A percentile compares a stretch with the other conserved stretches of the same genome.
Conservation (phyloP, 2,797 vertebrate genomes). For the Myripristis jacobus region DNA sequence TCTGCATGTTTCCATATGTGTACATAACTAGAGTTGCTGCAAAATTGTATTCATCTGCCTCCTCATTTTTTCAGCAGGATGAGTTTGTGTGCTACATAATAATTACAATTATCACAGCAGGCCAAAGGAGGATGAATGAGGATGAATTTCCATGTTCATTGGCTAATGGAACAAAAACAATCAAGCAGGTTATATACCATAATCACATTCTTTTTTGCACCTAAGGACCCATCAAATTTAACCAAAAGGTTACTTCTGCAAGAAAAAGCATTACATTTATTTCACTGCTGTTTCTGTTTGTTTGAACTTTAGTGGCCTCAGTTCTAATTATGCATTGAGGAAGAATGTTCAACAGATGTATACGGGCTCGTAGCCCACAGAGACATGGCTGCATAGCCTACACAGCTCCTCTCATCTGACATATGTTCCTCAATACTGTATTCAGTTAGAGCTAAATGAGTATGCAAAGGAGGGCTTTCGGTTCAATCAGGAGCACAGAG, state of each 20-base stretch:
- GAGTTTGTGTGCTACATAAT: not conserved
- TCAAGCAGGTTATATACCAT: slow-evolving; percentile 3
- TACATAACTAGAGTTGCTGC: not conserved
- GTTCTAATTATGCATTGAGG: slow-evolving; percentile 19
- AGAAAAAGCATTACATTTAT: slow-evolving; percentile 9
- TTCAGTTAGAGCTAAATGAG: slow-evolving; percentile 64
- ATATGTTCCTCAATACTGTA: slow-evolving; percentile 51
- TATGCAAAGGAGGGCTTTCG: slow-evolving; percentile 77
- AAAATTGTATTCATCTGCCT: not conserved
- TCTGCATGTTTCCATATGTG: not conserved
- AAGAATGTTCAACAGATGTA: slow-evolving; percentile 27
- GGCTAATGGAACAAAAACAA: not conserved
- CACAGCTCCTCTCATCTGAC: slow-evolving; percentile 38
- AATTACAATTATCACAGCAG: not conserved
- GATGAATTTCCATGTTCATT: not conserved
- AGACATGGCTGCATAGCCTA: slow-evolving; percentile 19
- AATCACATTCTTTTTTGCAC: not conserved
- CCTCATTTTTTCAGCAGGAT: not conserved
- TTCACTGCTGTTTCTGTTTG: not conserved
- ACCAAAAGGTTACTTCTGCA: not conserved
- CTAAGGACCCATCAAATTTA: not conserved
- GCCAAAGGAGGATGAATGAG: not conserved
- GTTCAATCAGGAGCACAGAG: slow-evolving; percentile 77
- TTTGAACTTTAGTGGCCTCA: slow-evolving; percentile 15
- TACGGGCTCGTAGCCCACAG: slow-evolving; percentile 15